A percentile compares a stretch with the other conserved stretches of the same genome.
phyloP scores from a whole-genome alignment of 2,797 vertebrate genomes.

The Saxicola maurus region DNA sequence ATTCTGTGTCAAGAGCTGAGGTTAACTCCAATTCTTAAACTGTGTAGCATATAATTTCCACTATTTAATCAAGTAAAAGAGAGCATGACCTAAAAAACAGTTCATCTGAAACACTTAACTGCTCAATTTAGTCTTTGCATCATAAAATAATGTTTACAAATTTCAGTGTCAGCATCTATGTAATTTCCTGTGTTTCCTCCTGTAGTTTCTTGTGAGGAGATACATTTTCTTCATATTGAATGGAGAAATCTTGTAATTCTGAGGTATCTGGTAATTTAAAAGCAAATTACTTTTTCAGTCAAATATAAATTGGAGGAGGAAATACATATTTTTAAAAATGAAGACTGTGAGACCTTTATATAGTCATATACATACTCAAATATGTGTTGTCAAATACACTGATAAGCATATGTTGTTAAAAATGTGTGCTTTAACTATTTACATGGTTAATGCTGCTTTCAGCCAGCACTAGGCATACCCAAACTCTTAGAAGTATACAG shows the following conservation, averaged over 20 bases:
- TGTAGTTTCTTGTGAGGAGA: neutral
- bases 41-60: neutral
- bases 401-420: neutral
- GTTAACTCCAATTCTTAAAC: neutral
- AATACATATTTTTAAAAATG: neutral
- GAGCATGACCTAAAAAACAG: neutral
- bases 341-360: neutral
- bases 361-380: neutral
- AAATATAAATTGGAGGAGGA: neutral
- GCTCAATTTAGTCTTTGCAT: neutral
- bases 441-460: neutral
- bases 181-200: neutral
- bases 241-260: neutral
- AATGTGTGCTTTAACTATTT: neutral
- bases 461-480: too few relatives aligned
- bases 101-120: neutral
- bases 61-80: neutral
- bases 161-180: neutral
- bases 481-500: fast-evolving
- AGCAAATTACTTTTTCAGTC: neutral
- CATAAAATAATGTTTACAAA: neutral
- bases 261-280: neutral
- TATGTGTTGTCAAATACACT: neutral
- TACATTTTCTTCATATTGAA: neutral
- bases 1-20: neutral